These are phyloP conservation scores for Tolypeutes matacus DNA, from an alignment of 2,797 vertebrate genomes.

Conservation along the genomic window DNA sequence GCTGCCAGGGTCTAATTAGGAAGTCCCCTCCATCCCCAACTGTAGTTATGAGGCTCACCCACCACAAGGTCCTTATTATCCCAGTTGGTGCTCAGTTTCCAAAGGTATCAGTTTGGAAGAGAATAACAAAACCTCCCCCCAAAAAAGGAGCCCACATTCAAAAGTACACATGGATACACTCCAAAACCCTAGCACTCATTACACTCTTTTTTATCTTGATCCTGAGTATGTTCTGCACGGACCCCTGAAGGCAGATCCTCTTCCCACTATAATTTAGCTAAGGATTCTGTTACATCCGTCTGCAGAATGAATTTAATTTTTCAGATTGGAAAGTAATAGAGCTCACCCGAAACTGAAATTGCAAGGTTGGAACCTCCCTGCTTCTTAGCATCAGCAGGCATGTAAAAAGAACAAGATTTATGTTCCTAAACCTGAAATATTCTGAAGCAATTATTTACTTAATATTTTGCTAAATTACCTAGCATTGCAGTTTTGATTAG, in stretches of 20 bases:
- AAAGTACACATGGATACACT: slow-evolving; percentile 72
- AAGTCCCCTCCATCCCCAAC: slow-evolving; percentile 84
- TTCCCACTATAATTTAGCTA: slow-evolving; percentile 79
- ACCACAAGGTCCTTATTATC: slow-evolving; percentile 78
- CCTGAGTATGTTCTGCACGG: slow-evolving; percentile 62
- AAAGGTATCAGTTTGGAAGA: slow-evolving; percentile 80
- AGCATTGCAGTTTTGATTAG: slow-evolving; percentile 87
- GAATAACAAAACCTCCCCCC: slow-evolving; percentile 70
- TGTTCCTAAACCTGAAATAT: slow-evolving; percentile 87
- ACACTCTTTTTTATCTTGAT: slow-evolving; percentile 75
- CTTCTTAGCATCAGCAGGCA: slow-evolving; percentile 84
- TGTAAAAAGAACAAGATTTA: slow-evolving; percentile 86
- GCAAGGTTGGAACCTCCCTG: slow-evolving; percentile 81
- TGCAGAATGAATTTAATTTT: slow-evolving; percentile 83
- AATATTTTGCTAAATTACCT: slow-evolving; percentile 90
- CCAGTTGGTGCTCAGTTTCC: slow-evolving; percentile 77
- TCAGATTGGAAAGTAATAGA: slow-evolving; percentile 79
- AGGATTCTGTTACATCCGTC: slow-evolving; percentile 75
- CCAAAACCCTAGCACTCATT: slow-evolving; percentile 68
- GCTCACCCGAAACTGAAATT: slow-evolving; percentile 82
- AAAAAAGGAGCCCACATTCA: slow-evolving; percentile 36
- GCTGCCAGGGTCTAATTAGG: slow-evolving; percentile 90
- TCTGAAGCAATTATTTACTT: slow-evolving; percentile 90
- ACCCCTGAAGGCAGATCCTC: slow-evolving; percentile 80
- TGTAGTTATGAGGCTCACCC: slow-evolving; percentile 70